Conservation (phyloP, 2,797 vertebrate species). For the Falco rusticolus region DNA sequence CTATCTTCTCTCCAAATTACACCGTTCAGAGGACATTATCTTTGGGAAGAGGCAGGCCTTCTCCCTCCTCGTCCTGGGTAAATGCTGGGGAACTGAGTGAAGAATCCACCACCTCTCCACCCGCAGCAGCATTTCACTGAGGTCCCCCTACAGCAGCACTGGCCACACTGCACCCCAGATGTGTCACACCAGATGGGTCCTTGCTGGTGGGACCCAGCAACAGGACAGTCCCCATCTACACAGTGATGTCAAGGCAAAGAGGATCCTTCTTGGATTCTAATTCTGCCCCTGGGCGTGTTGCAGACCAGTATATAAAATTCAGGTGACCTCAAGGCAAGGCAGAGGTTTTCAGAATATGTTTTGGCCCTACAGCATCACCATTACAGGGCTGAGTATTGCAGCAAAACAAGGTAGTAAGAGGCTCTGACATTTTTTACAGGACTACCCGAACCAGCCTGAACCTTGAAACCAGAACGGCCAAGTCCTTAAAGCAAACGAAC, state of each 20-base stretch:
- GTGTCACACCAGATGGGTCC: neutral
- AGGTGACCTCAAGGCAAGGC: neutral
- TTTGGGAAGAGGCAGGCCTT: neutral
- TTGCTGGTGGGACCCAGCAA: neutral
- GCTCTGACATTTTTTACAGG: neutral
- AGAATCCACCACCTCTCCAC: neutral
- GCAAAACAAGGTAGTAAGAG: neutral
- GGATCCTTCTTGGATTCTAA: neutral
- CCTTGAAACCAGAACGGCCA: constrained; percentile 16
- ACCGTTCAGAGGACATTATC: accelerated
- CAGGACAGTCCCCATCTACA: neutral
- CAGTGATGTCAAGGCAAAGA: neutral
- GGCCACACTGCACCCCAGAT: neutral
- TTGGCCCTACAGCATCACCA: neutral
- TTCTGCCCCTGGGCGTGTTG: neutral
- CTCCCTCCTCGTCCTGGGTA: neutral
- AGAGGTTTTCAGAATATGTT: neutral
- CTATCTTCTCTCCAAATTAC: neutral
- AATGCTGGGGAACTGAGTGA: neutral
- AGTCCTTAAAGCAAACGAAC: constrained; percentile 21
- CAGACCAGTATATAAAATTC: neutral
- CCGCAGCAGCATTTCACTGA: accelerated
- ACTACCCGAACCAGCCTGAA: neutral
- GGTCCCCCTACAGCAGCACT: neutral
- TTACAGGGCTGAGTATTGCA: neutral